Evolutionary conservation across 1,140 invertebrate genomes (phyloP), one percentile per base, ranked within the genome.

Genomic region (Papilio glaucus): DNA sequence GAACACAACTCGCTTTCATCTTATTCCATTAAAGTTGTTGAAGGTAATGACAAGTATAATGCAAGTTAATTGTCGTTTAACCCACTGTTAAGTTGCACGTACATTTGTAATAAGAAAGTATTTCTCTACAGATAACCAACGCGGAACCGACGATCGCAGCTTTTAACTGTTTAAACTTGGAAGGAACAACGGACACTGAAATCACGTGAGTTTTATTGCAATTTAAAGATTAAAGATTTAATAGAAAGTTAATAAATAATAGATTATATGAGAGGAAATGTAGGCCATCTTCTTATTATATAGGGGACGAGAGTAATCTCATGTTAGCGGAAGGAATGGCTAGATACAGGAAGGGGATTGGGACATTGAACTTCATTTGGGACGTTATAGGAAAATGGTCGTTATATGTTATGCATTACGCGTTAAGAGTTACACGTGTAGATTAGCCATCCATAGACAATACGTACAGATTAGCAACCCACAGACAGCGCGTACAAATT

Each of bases 101-200:
- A 53, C 13, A 53, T 53, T n/a, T 39, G 42, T 75, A 75, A 72
- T 70, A 69, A 38, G 65, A 29, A 75, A 72, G 45, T 75, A 69
- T 75, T 65, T 71, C 63, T 60, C 62, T 38, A 70, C 74, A 75
- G 74, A 57, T 75, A 72, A 68, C 70, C 49, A 69, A 72, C 42
- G 69, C 62, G 63, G 53, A 72, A 75, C 70, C 53, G n/a, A 13
- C 62, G 26, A 15, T 49, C 6, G 53, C 39, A 61, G 65, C 53
- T 33, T 45, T 53, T 61, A 71, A 73, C 38, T 38, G 73, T 74
- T 67, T 65, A 21, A 71, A 70, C 65, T 57, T 45, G 57, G 21
- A 73, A 42, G 68, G 68, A 38, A 41, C 68, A 15, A 26, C 73
- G 60, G 10, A 74, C 73, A 71, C 61, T 60, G 61, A 21, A 45